These are phyloP conservation scores for Zaprionus vittiger DNA, from an alignment of 1,140 invertebrate genomes.

Conservation along the genomic window DNA sequence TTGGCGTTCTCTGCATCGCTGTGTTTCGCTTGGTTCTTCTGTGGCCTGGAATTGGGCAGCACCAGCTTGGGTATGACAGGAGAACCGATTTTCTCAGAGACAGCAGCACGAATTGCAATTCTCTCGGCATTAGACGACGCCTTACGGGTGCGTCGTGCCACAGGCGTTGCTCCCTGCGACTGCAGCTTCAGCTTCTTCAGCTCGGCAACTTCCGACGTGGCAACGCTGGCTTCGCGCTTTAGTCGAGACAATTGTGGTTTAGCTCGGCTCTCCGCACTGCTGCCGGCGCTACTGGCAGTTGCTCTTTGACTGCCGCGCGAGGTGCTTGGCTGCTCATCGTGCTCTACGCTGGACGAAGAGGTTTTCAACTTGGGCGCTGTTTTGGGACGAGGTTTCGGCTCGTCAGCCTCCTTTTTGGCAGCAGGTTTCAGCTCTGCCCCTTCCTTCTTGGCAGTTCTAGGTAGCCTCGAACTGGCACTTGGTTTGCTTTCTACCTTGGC, in stretches of 20 bases:
- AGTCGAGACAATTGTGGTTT: conserved; percentile 48
- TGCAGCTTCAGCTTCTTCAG: conserved; percentile 42
- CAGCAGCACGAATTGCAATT: background rate
- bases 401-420: conserved; percentile 18
- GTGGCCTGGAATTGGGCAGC: conserved; percentile 39
- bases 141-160: conserved; percentile 66
- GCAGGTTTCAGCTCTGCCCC: background rate
- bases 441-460: too few relatives aligned
- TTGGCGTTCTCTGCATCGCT: conserved; percentile 59
- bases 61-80: conserved; percentile 69
- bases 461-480: conserved; percentile 3
- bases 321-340: conserved; percentile 39
- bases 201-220: background rate
- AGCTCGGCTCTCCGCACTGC: conserved; percentile 8
- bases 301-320: conserved; percentile 25
- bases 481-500: background rate
- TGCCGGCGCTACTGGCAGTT: background rate
- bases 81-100: conserved; percentile 52
- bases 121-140: conserved; percentile 18
- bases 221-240: conserved; percentile 32
- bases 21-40: conserved; percentile 31
- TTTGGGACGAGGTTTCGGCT: background rate
- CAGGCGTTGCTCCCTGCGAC: conserved; percentile 29
- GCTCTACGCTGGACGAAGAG: background rate
- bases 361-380: conserved; percentile 17